Evolutionary conservation across 2,113 vertebrate species (phyloP).

Genomic region (Delphinapterus leucas): DNA sequence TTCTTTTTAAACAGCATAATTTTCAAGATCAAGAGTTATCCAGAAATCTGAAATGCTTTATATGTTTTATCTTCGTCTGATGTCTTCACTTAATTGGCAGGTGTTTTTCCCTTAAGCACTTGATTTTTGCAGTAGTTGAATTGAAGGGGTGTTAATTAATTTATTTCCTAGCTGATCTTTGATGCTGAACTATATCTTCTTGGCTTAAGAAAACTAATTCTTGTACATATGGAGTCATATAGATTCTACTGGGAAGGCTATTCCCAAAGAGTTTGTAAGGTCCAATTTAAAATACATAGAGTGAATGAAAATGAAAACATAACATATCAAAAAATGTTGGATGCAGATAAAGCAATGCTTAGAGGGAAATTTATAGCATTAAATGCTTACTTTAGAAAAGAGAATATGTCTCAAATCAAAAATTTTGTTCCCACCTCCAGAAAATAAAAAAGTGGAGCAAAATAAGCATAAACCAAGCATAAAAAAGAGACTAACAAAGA

Average conservation of each 20-base stretch:
- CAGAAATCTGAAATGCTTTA: background rate
- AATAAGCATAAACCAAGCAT: background rate
- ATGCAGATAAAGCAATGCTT: background rate
- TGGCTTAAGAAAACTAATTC: conserved; percentile 12
- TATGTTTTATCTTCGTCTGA: background rate
- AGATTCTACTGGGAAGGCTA: background rate
- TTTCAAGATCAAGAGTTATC: conserved; percentile 37
- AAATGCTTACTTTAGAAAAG: background rate
- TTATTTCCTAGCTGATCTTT: conserved; percentile 16
- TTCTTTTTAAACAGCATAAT: background rate
- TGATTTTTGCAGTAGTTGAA: conserved; percentile 27
- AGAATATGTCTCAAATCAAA: background rate
- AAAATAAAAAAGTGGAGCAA: background rate
- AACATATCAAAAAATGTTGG: background rate
- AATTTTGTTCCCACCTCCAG: background rate
- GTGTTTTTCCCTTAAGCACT: background rate
- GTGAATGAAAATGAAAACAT: background rate
- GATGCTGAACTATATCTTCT: background rate
- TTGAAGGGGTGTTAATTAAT: background rate
- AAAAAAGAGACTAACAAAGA: background rate
- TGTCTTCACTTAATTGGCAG: background rate
- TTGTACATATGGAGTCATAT: background rate
- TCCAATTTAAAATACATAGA: background rate
- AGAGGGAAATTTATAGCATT: background rate
- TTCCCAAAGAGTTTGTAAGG: background rate